Base-by-base conservation (phyloP, 1,140 invertebrate species). In the Drosophila sproati region DNA sequence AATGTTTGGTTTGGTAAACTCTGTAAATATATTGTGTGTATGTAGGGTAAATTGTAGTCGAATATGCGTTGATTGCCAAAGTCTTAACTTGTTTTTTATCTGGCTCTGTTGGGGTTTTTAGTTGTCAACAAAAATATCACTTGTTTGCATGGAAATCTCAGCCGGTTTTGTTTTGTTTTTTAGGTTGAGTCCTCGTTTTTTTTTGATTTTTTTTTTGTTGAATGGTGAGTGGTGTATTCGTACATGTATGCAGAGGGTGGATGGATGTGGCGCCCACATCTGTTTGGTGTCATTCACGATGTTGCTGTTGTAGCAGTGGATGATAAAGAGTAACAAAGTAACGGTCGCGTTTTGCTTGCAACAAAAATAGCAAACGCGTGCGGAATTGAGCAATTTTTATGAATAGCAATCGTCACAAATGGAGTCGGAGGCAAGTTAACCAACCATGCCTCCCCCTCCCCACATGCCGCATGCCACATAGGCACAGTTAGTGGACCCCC, bases 111-210 rank as follows among this genome's bases (percentile, higher is more conserved):
- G 28, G 50, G 54, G 69, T 56, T 72, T 76, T 72, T 56, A 76
- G 81, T 85, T 80, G 81, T 85, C 81, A 80, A 85, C 77, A 85
- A 85, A 85, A 85, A 85, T 85, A 85, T 85, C 81, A 86, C 77
- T 80, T 71, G 81, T 81, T 80, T 81, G 81, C 82, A 70, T 73
- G 77, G 51, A 80, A 85, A 80, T 85, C 77, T 80, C 73, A 68
- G 78, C 56, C 51, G 31, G 20, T 20, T 20, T 20, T 20, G 20
- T 20, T 20, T 20, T 20, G 20, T 20, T 20, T 20, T 20, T 29
- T 52, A 31, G 57, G 12, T 34, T 45, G 50, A 28, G 20, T 20
- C 0, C 20, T 31, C 12, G 6, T 29, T 29, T 28, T 4, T 4
- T 32, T 12, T 45, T 29, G 55, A 8, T 3, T 20, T 31, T 37